phyloP scores from a whole-genome alignment of 2,113 vertebrate species.

The Lampris incognitus region DNA sequence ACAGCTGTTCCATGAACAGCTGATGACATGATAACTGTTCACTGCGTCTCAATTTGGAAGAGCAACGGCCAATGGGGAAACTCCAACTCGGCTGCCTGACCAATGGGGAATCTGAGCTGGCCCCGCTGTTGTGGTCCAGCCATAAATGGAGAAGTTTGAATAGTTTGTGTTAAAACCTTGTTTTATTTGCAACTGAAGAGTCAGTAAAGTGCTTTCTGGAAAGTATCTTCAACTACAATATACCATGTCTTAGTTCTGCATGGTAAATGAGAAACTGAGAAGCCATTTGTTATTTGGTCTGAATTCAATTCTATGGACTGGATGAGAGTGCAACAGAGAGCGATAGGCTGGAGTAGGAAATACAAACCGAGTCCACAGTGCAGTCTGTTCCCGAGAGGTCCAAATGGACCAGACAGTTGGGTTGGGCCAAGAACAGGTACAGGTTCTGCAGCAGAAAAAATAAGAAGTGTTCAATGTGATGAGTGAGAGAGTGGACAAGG shows the following conservation, averaged over 20 bases:
- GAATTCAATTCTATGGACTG: conserved; percentile 42
- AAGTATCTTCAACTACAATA: too few relatives aligned
- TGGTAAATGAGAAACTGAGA: conserved; percentile 39
- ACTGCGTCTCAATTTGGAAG: too few relatives aligned
- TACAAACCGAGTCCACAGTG: conserved; percentile 87
- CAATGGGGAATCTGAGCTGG: too few relatives aligned
- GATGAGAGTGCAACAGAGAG: conserved; percentile 39
- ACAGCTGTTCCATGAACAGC: too few relatives aligned
- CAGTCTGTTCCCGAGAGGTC: conserved; percentile 91
- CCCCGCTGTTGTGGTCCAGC: too few relatives aligned
- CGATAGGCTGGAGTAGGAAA: conserved; percentile 16
- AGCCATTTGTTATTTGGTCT: conserved; percentile 41
- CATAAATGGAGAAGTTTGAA: too few relatives aligned
- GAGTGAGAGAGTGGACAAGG: not conserved
- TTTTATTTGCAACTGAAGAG: too few relatives aligned
- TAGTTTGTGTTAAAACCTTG: too few relatives aligned
- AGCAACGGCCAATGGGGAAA: too few relatives aligned
- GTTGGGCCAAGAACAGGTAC: conserved; percentile 91
- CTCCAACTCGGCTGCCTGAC: too few relatives aligned
- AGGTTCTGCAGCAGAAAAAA: conserved; percentile 80
- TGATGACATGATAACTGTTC: too few relatives aligned
- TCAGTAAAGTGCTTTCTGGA: too few relatives aligned
- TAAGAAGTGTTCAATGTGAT: not conserved
- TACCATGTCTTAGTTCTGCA: not conserved
- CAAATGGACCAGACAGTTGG: conserved; percentile 90